Evolutionary conservation across 2,113 vertebrate genomes (phyloP).

Genomic region (Atlantisia rogersi): DNA sequence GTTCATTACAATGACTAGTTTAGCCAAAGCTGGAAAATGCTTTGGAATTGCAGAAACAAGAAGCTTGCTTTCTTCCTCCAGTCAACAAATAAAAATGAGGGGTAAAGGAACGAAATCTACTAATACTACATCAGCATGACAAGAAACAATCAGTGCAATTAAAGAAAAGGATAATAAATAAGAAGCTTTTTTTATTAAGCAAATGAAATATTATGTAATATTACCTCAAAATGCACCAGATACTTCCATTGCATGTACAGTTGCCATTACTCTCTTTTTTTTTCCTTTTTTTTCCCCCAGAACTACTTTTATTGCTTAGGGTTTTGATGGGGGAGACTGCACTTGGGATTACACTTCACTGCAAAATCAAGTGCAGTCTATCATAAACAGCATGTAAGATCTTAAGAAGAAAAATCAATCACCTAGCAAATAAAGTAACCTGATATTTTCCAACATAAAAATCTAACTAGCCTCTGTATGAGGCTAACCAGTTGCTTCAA

Average conservation of each 20-base stretch:
- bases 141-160: not conserved
- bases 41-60: not conserved
- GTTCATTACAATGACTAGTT: not conserved
- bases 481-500: not conserved
- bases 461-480: not conserved
- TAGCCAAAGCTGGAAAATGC: not conserved
- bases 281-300: not conserved
- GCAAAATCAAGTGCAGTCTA: not conserved
- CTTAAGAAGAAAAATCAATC: not conserved
- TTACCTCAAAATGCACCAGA: not conserved
- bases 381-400: not conserved
- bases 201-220: not conserved
- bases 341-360: not conserved
- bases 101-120: not conserved
- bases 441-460: constrained; percentile 3
- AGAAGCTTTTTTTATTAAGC: too few species aligned
- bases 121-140: not conserved
- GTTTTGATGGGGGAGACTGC: not conserved
- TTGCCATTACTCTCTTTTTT: not conserved
- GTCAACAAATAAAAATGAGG: not conserved
- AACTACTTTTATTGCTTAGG: not conserved
- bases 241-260: not conserved
- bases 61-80: not conserved
- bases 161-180: too few species aligned
- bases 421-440: not conserved